phyloP scores from a whole-genome alignment of 2,888 invertebrate genomes.

The Pachliopta kotzebuea region DNA sequence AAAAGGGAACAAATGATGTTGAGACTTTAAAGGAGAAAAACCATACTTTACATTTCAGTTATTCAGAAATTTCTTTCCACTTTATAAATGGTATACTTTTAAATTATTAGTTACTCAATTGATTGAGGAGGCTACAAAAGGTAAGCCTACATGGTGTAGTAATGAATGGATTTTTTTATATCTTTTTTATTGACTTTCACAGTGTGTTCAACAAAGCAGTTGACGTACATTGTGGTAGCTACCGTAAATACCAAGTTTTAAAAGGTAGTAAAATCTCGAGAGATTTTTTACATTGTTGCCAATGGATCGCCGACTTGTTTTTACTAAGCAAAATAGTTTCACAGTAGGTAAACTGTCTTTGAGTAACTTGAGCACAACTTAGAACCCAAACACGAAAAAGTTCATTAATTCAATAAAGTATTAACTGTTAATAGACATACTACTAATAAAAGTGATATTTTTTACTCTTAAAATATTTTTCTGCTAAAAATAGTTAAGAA shows the following conservation, averaged over 20 bases:
- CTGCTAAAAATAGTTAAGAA: no score
- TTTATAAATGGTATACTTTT: neutral
- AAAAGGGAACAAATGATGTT: conserved; percentile 64
- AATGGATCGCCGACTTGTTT: neutral
- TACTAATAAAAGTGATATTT: neutral
- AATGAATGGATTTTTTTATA: neutral
- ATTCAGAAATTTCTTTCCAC: neutral
- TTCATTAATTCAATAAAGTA: no score
- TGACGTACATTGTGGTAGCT: neutral
- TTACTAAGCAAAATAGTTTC: conserved; percentile 3
- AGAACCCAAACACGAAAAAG: neutral
- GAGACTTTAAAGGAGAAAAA: conserved; percentile 45
- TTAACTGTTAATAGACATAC: neutral
- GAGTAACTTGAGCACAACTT: neutral
- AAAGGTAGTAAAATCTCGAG: neutral
- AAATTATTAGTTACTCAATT: neutral
- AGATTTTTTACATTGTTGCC: neutral
- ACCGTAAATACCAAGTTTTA: neutral
- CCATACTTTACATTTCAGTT: neutral
- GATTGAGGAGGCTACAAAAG: neutral
- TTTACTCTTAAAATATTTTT: no score
- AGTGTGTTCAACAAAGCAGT: neutral
- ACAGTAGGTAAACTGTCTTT: neutral
- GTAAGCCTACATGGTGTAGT: neutral
- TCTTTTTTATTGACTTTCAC: conserved; percentile 1